Percentiles rank a stretch among this genome's conserved stretches.
These are phyloP conservation scores for Sebastes reedi DNA, from an alignment of 2,797 vertebrate species.

Conservation along the genomic window DNA sequence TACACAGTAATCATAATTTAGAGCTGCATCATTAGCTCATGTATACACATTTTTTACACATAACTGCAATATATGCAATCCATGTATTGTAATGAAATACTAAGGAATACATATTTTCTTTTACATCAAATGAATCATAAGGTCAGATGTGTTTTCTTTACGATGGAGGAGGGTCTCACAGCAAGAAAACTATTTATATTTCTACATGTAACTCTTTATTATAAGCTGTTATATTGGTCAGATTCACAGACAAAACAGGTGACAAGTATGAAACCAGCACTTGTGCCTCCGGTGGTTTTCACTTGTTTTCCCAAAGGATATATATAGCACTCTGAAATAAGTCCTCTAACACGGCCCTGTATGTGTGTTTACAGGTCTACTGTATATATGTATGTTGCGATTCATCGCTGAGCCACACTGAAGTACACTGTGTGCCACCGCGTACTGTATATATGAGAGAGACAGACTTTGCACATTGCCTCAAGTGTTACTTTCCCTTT, in stretches of 20 bases:
- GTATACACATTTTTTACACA: background rate
- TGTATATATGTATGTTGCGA: background rate
- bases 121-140: too few relatives aligned
- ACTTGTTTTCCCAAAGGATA: background rate
- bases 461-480: conserved; percentile 49
- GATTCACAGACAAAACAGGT: background rate
- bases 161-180: background rate
- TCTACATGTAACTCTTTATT: background rate
- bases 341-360: background rate
- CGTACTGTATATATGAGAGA: background rate
- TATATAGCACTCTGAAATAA: background rate
- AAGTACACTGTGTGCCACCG: background rate
- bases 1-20: background rate
- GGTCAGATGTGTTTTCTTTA: background rate
- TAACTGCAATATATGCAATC: background rate
- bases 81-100: background rate
- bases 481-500: conserved; percentile 52
- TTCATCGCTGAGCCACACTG: background rate
- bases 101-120: background rate
- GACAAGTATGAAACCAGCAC: background rate
- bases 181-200: background rate
- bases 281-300: background rate
- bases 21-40: background rate
- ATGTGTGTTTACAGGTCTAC: background rate
- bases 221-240: background rate